Base-by-base conservation (phyloP, 53 echinoderm and acorn worm genomes). In the Stichopus horrens region DNA sequence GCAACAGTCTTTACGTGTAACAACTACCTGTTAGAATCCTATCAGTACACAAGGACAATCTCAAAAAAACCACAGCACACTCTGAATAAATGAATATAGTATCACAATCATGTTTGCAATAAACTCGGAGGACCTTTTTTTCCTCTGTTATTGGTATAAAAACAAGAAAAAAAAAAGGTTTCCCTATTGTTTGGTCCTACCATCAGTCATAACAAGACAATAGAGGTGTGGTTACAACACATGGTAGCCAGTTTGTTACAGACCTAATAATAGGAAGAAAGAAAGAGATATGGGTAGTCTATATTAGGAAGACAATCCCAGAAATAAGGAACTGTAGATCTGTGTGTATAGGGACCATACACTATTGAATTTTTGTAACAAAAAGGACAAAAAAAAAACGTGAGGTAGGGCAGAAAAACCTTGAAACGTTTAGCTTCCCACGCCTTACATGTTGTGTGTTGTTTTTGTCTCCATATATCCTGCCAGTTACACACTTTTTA, bases 381-480 rank as follows among this genome's bases (percentile, higher is more conserved):
- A 37, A 37, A 37, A 37, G 37, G 2, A 37, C 37, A 37, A 37
- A 37, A 37, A 37, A 37, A 37, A 37, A 37, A n/a, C n/a, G 37
- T 37, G 0, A 37, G 37, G 37, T 37, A 37, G 37, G 37, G n/a
- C 71, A 7, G 7, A 18, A 55, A 16, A 56, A 14, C 81, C 56
- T 81, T 81, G 81, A 79, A 55, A 19, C 52, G 53, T 79, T 52
- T 19, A 56, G 81, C 81, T 81, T 81, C 81, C 81, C 81, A 81
- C 81, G 81, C 81, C 58, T 81, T 57, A 81, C 22, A 58, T 58
- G 81, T 81, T 81, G 9, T 79, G 79, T 81, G 52, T 81, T 71
- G 71, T 71, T 71, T 18, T 71, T 18, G 71, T 71, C 71, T 71
- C 18, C 18, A 71, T 71, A 71, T 13, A 4, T 71, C 7, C 16